phyloP scores from a whole-genome alignment of 2,797 vertebrate species.

The Enoplosus armatus region DNA sequence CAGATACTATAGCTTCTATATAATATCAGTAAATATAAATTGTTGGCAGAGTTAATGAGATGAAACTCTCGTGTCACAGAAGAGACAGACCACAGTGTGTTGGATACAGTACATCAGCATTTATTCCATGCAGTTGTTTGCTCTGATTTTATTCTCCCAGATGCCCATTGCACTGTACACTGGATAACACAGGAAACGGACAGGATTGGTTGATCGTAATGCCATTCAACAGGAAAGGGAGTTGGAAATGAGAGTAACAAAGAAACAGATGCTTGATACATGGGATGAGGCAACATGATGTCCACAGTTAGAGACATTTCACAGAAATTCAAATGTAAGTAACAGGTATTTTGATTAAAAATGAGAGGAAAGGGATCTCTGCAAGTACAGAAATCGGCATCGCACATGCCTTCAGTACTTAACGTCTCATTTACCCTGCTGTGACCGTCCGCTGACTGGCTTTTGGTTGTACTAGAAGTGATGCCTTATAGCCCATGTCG shows the following conservation, averaged over 20 bases:
- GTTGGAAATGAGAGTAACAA: conserved; percentile 73
- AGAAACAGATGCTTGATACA: conserved; percentile 72
- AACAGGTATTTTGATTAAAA: conserved; percentile 62
- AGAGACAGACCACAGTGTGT: conserved; percentile 38
- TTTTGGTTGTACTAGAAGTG: conserved; percentile 36
- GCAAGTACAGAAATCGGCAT: conserved; percentile 46
- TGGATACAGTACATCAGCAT: conserved; percentile 93
- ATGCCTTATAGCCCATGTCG: conserved; percentile 35
- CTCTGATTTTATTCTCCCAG: conserved; percentile 91
- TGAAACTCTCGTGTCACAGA: conserved; percentile 25
- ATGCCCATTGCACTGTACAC: conserved; percentile 90
- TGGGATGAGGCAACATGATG: conserved; percentile 72
- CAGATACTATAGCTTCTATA: neutral
- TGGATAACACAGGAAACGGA: conserved; percentile 88
- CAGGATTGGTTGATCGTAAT: conserved; percentile 89
- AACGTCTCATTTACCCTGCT: conserved; percentile 56
- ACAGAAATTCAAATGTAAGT: conserved; percentile 73
- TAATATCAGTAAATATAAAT: neutral
- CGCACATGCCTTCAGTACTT: conserved; percentile 15
- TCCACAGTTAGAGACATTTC: conserved; percentile 76
- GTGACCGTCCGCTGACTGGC: conserved; percentile 46
- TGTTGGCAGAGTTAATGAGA: neutral
- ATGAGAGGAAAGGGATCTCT: conserved; percentile 51
- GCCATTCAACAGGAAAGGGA: conserved; percentile 78
- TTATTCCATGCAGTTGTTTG: conserved; percentile 98